These are phyloP conservation scores for Cirrhinus molitorella DNA, from an alignment of 2,797 vertebrate genomes.

Conservation along the genomic window DNA sequence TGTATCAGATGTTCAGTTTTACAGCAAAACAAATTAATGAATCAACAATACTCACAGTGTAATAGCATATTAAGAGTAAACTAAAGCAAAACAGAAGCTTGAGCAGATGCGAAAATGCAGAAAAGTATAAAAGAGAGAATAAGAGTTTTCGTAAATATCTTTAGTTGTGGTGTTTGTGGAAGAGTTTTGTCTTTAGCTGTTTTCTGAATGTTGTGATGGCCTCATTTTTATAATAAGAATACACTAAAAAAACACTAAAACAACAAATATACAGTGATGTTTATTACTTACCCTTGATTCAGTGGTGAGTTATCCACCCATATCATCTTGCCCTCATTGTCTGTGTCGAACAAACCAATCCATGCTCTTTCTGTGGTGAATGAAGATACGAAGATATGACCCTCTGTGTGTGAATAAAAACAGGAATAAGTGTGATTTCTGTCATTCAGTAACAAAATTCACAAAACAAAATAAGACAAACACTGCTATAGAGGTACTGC, in stretches of 20 bases:
- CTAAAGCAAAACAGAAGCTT: too few species aligned
- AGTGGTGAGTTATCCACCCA: too few species aligned
- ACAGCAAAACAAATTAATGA: too few species aligned
- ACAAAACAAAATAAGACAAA: not conserved
- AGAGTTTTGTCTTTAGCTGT: not conserved
- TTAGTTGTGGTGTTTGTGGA: too few species aligned
- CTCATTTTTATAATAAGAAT: too few species aligned
- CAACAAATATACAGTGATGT: too few species aligned
- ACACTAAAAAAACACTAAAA: too few species aligned
- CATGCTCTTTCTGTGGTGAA: not conserved
- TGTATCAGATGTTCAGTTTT: not conserved
- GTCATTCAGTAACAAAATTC: not conserved
- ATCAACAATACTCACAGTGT: too few species aligned
- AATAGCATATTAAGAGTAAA: too few species aligned
- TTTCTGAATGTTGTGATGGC: too few species aligned
- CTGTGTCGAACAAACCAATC: constrained; percentile 24
- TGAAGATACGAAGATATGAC: constrained; percentile 9
- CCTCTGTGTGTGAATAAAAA: not conserved
- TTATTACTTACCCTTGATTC: not conserved
- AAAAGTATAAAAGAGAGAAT: not conserved
- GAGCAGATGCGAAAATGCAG: too few species aligned
- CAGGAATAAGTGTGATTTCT: not conserved
- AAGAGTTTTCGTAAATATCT: too few species aligned
- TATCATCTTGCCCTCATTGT: not conserved
- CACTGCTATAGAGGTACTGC: not conserved